Base-by-base conservation (phyloP, 2,797 vertebrate species). In the Sebastes vulpes region DNA sequence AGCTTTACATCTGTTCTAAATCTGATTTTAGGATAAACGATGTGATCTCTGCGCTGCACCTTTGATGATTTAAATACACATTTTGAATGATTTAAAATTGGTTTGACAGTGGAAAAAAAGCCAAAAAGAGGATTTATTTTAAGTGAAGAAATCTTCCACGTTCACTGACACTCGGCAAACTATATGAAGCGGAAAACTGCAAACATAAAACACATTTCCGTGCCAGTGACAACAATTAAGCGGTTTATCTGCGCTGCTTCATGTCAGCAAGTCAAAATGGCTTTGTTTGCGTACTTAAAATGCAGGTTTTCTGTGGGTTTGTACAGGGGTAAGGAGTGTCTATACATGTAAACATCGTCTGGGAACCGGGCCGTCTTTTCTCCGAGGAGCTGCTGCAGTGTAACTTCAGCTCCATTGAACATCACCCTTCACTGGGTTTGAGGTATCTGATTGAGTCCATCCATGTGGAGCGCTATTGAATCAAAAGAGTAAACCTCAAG, bases 391-490 rank as follows among this genome's bases (percentile, higher is more conserved):
- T 64, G 91, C 85, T 79, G 89, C 82, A 80, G 92, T 90, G 89
- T 87, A 93, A 87, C 93, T 92, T 93, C 90, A 89, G 92, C 93
- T 93, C 91, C 88, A 87, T 90, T 95, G 94, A 95, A 65, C 94
- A 93, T 87, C 93, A 95, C 93, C 91, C 95, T 95, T 92, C 94
- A 94, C 85, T 95, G 91, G 83, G 86, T 92, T 80, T 85, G 87
- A 92, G 93, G 89, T 93, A 94, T 95, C 94, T 95, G 95, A 95
- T 95, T 93, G 94, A 95, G 93, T 93, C 93, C 92, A 94, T 95
- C 95, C 95, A 95, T 93, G 94, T 95, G 94, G 90, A 95, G 94
- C 90, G 82, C 93, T 89, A 95, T 94, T 94, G 95, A 95, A 95
- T 95, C 93, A 93, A 88, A 91, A 92, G 90, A 93, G 95, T 94